phyloP scores from a whole-genome alignment of 2,888 invertebrate genomes.

The Drosophila planitibia region DNA sequence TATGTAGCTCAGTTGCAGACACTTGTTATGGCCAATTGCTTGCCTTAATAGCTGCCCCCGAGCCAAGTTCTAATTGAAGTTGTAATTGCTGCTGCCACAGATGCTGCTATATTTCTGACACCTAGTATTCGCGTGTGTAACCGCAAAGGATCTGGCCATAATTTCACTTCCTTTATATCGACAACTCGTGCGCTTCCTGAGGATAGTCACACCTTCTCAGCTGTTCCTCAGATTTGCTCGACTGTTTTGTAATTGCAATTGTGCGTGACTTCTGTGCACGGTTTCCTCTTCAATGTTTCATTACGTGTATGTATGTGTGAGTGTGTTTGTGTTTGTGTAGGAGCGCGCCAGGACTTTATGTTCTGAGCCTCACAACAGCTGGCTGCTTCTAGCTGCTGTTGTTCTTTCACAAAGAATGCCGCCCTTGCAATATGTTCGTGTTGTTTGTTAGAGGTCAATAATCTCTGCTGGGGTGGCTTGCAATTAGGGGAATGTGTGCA shows the following conservation, averaged over 20 bases:
- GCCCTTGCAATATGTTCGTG: conserved; percentile 47
- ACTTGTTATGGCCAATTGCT: conserved; percentile 64
- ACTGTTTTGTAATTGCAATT: conserved; percentile 54
- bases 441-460: conserved; percentile 73
- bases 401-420: conserved; percentile 50
- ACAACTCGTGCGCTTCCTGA: conserved; percentile 55
- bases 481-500: conserved; percentile 29
- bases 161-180: conserved; percentile 52
- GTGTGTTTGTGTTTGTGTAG: conserved; percentile 26
- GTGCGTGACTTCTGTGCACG: conserved; percentile 58
- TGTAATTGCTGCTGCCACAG: conserved; percentile 57
- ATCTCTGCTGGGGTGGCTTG: conserved; percentile 62
- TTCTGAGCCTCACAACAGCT: conserved; percentile 51
- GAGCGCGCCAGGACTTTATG: conserved; percentile 52
- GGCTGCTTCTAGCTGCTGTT: conserved; percentile 48
- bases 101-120: conserved; percentile 63
- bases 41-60: conserved; percentile 40
- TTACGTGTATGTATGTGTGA: conserved; percentile 1
- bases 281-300: conserved; percentile 13
- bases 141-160: conserved; percentile 62
- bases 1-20: conserved; percentile 21
- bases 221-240: conserved; percentile 71
- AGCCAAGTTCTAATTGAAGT: conserved; percentile 57
- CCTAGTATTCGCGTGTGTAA: conserved; percentile 49
- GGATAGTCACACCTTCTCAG: conserved; percentile 58